Evolutionary conservation across 1,140 invertebrate genomes (phyloP).

Genomic region (silkworm (Bombyx mori)): ASM3026992v2 NC_085124.1:1496501-1497000

Average conservation of each 20-base stretch:
- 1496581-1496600: slow-evolving; percentile 37
- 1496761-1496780: slow-evolving; percentile 42
- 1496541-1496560: slow-evolving; percentile 54
- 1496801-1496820: too few species aligned
- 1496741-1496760: slow-evolving; percentile 44
- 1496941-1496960: too few species aligned
- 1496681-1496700: slow-evolving; percentile 45
- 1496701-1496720: slow-evolving; percentile 39
- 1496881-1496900: too few species aligned
- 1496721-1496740: slow-evolving; percentile 40
- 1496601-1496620: slow-evolving; percentile 42
- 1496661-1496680: slow-evolving; percentile 23
- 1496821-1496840: too few species aligned
- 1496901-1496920: too few species aligned
- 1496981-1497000: too few species aligned
- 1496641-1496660: slow-evolving; percentile 38
- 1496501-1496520: slow-evolving; percentile 6
- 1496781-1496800: too few species aligned
- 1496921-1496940: too few species aligned
- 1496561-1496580: slow-evolving; percentile 49
- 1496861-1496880: too few species aligned
- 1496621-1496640: slow-evolving; percentile 65
- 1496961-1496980: too few species aligned
- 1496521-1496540: slow-evolving; percentile 64
- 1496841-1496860: too few species aligned